Percentiles rank a stretch among this genome's conserved stretches.
Evolutionary conservation across 1,140 invertebrate genomes (phyloP).

Genomic region (Papilio dardanus): DNA sequence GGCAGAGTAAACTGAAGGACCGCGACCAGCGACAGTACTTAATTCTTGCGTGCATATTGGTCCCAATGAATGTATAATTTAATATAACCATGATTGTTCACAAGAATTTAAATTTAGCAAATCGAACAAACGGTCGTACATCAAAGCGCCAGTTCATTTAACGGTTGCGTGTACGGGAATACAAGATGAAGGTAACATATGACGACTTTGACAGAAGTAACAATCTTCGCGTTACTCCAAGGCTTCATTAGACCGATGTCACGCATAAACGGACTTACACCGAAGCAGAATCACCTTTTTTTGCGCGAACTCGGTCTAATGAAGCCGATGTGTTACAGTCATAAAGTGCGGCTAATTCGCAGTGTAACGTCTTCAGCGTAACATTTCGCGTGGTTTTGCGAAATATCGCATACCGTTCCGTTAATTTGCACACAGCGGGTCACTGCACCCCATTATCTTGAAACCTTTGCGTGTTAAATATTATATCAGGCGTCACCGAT

Average conservation of each 20-base stretch:
- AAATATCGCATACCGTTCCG: conserved; percentile 28
- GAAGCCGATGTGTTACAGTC: no score
- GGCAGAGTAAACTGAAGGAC: no score
- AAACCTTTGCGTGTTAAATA: conserved; percentile 31
- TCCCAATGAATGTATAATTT: no score
- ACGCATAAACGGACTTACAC: no score
- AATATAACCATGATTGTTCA: not conserved
- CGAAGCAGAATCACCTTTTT: no score
- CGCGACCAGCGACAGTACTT: no score
- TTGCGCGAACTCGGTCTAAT: no score
- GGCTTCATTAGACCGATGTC: no score
- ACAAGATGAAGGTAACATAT: conserved; percentile 10
- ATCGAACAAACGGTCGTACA: not conserved
- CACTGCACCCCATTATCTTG: conserved; percentile 31
- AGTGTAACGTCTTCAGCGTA: conserved; percentile 19
- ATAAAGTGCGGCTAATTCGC: conserved; percentile 29
- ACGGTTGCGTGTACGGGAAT: conserved; percentile 13
- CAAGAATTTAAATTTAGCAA: not conserved
- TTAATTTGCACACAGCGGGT: conserved; percentile 1
- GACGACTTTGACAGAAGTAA: conserved; percentile 2
- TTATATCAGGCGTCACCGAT: conserved; percentile 27
- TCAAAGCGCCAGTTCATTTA: not conserved
- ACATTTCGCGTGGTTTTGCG: conserved; percentile 34
- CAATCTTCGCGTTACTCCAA: conserved; percentile 17
- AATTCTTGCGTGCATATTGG: no score